Conservation (phyloP, 2,797 vertebrate species). For the Chromobotia macracanthus region DNA sequence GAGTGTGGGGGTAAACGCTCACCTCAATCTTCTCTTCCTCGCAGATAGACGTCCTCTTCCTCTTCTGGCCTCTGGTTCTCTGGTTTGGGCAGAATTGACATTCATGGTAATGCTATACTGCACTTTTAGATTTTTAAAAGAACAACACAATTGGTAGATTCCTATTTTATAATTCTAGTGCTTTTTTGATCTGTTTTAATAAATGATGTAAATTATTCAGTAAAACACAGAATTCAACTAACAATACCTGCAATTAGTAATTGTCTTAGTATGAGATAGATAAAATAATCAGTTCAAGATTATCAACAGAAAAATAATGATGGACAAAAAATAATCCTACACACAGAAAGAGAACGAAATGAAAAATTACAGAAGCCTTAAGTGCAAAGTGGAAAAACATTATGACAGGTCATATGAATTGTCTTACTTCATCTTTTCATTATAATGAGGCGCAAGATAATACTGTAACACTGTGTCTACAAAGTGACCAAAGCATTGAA, state of each 20-base stretch:
- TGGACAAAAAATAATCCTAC: background rate
- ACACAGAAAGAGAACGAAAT: background rate
- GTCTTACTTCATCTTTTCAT: background rate
- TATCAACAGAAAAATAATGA: background rate
- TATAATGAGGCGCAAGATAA: background rate
- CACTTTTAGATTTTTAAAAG: constrained; percentile 8
- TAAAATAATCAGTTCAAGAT: background rate
- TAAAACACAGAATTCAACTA: too few relatives aligned
- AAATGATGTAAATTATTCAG: background rate
- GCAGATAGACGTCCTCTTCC: constrained; percentile 84
- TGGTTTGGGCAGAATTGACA: constrained; percentile 68
- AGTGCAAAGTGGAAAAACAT: background rate
- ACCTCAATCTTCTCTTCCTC: constrained; percentile 96
- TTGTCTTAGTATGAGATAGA: background rate
- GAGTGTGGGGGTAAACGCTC: constrained; percentile 61
- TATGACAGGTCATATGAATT: too few relatives aligned
- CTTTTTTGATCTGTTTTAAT: too few relatives aligned
- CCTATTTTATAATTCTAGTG: background rate
- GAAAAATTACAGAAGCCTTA: too few relatives aligned
- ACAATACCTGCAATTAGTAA: background rate
- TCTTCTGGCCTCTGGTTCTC: constrained; percentile 97
- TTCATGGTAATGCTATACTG: constrained; percentile 7
- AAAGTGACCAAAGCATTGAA: too few relatives aligned
- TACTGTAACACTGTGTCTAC: too few relatives aligned
- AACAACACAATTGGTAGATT: background rate